Evolutionary conservation across 2,888 invertebrate genomes (phyloP), one percentile per base, ranked within the genome.

Genomic region (Hedya salicella): DNA sequence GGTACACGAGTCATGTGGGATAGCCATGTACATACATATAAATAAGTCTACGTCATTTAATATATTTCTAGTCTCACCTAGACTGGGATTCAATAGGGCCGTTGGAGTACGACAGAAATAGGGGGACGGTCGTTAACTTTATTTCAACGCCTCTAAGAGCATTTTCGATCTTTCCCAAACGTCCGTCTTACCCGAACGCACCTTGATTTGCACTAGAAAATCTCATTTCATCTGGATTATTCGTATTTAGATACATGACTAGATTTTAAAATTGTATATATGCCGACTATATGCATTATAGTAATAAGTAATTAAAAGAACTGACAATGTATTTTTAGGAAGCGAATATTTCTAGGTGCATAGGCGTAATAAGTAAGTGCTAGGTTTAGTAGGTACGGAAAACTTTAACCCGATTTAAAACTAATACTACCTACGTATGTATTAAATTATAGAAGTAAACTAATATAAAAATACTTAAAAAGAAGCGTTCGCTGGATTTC

Each of bases 231-330:
- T 46, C 36, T 25, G 25, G 17, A 52, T 61, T 42, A 5, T 32
- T 16, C 46, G 32, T 48, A 25, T n/a, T n/a, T n/a, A 62, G 42
- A 49, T 30, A 25, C 32, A 44, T 62, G 54, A 62, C 54, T 62
- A 62, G 62, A 62, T 62, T 46, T 62, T 39, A 30, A 40, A 21
- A 40, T 49, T 40, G 21, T 61, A 50, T 30, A 50, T 49, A 61
- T 42, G 49, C 40, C 49, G 49, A 49, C 50, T 61, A 61, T 49
- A 49, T 19, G 30, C 36, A 39, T 21, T 16, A 54, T 42, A 42
- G 42, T 44, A 25, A 30, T 60, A 60, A 13, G 39, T 60, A 40
- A 40, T 25, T 39, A 50, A 61, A 21, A 57, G 17, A 30, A 25
- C 40, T 49, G 39, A 40, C 39, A 17, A 8, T 53, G 40, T 52